These are phyloP conservation scores for Aramus guarauna DNA, from an alignment of 2,113 vertebrate species.

Conservation along the genomic window DNA sequence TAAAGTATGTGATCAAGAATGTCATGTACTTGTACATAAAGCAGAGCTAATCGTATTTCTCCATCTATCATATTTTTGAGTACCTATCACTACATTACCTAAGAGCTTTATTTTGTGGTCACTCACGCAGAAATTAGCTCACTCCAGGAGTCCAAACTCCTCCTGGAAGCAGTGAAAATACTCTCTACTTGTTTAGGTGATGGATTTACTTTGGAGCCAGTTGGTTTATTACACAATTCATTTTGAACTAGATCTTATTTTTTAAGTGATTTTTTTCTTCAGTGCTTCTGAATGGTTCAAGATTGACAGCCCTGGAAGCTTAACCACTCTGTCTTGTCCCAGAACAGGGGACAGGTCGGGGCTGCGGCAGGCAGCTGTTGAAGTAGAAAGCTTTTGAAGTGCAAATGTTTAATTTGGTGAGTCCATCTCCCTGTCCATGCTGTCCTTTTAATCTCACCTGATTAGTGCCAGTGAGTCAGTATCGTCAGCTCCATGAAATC, in stretches of 20 bases:
- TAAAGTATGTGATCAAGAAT: conserved; percentile 1
- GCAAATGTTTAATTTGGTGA: background rate
- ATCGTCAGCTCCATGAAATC: background rate
- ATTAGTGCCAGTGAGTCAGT: background rate
- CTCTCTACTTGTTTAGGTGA: background rate
- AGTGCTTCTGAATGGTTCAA: background rate
- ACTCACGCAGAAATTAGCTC: background rate
- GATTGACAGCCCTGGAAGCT: background rate
- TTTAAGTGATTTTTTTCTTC: background rate
- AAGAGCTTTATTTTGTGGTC: conserved; percentile 3
- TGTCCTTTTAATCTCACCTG: background rate
- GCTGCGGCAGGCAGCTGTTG: background rate
- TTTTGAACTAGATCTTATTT: background rate
- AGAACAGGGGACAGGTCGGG: background rate
- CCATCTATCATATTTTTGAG: background rate
- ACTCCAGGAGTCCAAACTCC: background rate
- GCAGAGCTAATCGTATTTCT: background rate
- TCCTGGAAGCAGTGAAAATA: background rate
- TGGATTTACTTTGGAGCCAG: conserved; percentile 7
- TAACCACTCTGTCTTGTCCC: background rate
- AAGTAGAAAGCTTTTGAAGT: background rate
- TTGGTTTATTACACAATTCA: background rate
- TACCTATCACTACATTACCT: background rate
- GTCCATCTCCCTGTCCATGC: background rate
- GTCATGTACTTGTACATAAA: background rate